Conservation (phyloP, 2,113 vertebrate species). For the Zingel zingel region DNA sequence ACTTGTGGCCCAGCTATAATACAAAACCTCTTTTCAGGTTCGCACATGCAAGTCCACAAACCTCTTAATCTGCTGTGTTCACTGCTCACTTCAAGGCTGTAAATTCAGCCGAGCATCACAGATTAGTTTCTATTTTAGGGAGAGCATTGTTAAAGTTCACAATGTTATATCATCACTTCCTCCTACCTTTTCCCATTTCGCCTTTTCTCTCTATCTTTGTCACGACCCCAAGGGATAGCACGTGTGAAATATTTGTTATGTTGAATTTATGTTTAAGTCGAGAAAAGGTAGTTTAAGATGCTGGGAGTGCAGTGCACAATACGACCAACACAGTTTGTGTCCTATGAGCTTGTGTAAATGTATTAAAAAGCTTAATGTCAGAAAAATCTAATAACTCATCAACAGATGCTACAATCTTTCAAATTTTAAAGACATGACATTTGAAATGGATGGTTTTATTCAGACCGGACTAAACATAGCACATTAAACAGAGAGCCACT, state of each 20-base stretch:
- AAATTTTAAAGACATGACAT: neutral
- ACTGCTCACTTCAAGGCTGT: conserved; percentile 36
- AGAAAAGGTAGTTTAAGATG: neutral
- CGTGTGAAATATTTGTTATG: conserved; percentile 22
- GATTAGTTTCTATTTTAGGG: conserved; percentile 59
- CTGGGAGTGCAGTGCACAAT: neutral
- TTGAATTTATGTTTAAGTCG: neutral
- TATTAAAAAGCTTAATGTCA: conserved; percentile 13
- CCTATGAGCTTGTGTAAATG: neutral
- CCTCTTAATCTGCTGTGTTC: conserved; percentile 59
- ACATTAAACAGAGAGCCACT: conserved; percentile 33
- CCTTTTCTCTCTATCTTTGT: conserved; percentile 28
- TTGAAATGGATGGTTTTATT: conserved; percentile 12
- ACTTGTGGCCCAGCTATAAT: neutral
- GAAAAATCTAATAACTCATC: neutral
- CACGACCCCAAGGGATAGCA: conserved; percentile 20
- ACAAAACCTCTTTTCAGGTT: conserved; percentile 31
- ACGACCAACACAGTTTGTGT: neutral
- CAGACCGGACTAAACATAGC: conserved; percentile 23
- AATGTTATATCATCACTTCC: conserved; percentile 58
- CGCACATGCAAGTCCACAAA: conserved; percentile 42
- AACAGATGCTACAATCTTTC: conserved; percentile 21
- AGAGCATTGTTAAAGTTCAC: conserved; percentile 55
- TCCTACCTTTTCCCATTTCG: neutral
- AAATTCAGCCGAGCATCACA: conserved; percentile 56